These are phyloP conservation scores for Neodontobutis hainanensis DNA, from an alignment of 2,113 vertebrate species.

Conservation along the genomic window DNA sequence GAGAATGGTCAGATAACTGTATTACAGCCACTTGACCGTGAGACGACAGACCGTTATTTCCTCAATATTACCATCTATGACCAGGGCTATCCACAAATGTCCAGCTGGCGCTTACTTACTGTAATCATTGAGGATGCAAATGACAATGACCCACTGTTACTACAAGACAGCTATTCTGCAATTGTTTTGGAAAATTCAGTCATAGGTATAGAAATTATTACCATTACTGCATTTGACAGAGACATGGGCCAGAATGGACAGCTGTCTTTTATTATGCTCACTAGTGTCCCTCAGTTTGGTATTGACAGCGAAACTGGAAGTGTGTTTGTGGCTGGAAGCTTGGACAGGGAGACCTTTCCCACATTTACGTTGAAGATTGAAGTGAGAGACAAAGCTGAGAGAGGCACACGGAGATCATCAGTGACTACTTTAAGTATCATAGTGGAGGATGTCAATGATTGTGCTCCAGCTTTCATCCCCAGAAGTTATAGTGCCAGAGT, in stretches of 20 bases:
- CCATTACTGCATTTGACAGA: slow-evolving; percentile 88
- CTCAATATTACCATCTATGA: slow-evolving; percentile 97
- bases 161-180: slow-evolving; percentile 84
- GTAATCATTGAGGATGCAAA: slow-evolving; percentile 92
- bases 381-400: slow-evolving; percentile 89
- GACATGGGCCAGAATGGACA: slow-evolving; percentile 88
- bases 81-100: slow-evolving; percentile 88
- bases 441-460: slow-evolving; percentile 93
- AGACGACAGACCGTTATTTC: slow-evolving; percentile 87
- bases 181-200: slow-evolving; percentile 86
- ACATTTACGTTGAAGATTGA: slow-evolving; percentile 89
- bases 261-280: slow-evolving; percentile 87
- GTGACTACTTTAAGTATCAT: slow-evolving; percentile 86
- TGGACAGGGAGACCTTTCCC: slow-evolving; percentile 89
- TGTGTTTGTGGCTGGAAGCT: slow-evolving; percentile 85
- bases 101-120: slow-evolving; percentile 88
- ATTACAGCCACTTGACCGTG: slow-evolving; percentile 90
- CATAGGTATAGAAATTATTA: slow-evolving; percentile 87
- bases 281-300: slow-evolving; percentile 85
- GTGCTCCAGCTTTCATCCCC: slow-evolving; percentile 90
- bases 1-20: slow-evolving; percentile 88
- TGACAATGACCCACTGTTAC: slow-evolving; percentile 90
- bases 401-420: slow-evolving; percentile 84
- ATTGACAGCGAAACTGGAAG: slow-evolving; percentile 89
- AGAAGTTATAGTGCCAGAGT: slow-evolving; percentile 87